A percentile compares a stretch with the other conserved stretches of the same genome.
Evolutionary conservation across 2,888 invertebrate species (phyloP).

Genomic region (Sarcophaga rosellei): DNA sequence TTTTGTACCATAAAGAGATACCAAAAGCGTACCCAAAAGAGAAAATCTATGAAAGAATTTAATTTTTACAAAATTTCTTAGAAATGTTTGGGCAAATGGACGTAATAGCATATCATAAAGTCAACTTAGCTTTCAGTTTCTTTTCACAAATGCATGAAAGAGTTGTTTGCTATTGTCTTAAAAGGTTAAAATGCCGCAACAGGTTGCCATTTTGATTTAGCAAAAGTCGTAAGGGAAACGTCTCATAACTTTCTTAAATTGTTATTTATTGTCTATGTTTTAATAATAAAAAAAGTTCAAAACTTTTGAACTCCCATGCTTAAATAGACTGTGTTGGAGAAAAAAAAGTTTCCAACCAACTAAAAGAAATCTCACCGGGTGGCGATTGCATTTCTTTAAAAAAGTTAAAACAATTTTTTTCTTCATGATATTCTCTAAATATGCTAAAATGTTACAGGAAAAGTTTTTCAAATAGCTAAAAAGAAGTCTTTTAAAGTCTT

Average conservation of each 20-base stretch:
- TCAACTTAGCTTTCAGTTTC: neutral
- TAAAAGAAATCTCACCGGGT: neutral
- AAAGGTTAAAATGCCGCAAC: conserved; percentile 50
- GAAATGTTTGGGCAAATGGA: neutral
- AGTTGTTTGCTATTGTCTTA: neutral
- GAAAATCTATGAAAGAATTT: too few species aligned
- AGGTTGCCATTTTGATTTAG: conserved; percentile 44
- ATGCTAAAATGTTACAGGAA: neutral
- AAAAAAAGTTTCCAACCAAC: neutral
- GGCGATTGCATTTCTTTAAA: neutral
- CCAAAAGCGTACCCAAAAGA: too few species aligned
- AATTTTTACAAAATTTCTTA: neutral
- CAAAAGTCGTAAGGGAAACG: neutral
- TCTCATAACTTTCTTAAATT: conserved; percentile 43
- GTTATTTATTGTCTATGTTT: conserved; percentile 41
- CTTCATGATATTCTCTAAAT: too few species aligned
- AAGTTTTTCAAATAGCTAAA: neutral
- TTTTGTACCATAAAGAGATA: too few species aligned
- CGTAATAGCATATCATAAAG: neutral
- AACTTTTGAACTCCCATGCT: conserved; percentile 54
- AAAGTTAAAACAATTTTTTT: too few species aligned
- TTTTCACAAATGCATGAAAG: neutral
- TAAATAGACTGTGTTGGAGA: neutral
- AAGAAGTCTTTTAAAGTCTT: too few species aligned
- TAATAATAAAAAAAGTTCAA: neutral